Percentiles rank a stretch among this genome's conserved stretches.
phyloP scores from a whole-genome alignment of 2,113 vertebrate species.

The Bombycilla garrulus region DNA sequence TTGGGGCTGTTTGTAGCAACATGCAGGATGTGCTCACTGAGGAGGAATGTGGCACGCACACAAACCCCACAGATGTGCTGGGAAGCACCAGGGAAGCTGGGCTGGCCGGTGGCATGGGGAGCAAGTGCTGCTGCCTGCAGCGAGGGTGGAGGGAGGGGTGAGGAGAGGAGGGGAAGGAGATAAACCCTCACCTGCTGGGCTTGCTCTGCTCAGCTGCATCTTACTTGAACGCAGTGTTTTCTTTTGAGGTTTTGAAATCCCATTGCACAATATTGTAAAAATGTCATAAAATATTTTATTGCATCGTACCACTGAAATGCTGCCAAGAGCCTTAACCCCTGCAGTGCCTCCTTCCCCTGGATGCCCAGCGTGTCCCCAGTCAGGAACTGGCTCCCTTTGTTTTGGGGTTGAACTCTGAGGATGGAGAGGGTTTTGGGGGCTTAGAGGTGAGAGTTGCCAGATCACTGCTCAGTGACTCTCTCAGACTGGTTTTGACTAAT shows the following conservation, averaged over 20 bases:
- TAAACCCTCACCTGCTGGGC: constrained; percentile 13
- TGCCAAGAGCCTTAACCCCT: constrained; percentile 52
- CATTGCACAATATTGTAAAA: constrained; percentile 52
- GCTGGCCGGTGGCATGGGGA: not conserved
- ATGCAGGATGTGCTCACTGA: constrained; percentile 61
- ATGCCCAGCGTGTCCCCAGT: not conserved
- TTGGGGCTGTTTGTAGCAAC: constrained; percentile 74
- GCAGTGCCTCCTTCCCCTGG: not conserved
- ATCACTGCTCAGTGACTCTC: not conserved
- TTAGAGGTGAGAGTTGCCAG: not conserved
- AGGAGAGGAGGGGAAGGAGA: not conserved
- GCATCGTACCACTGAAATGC: not conserved
- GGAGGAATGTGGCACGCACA: constrained; percentile 55
- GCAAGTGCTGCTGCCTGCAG: not conserved
- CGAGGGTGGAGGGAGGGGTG: not conserved
- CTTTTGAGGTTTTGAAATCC: not conserved
- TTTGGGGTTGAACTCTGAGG: not conserved
- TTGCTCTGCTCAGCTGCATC: not conserved
- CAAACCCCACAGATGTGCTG: constrained; percentile 67
- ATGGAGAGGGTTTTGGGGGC: not conserved
- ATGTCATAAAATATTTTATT: constrained; percentile 50
- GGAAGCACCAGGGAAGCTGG: not conserved
- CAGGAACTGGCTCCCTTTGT: not conserved
- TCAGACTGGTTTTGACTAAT: not conserved
- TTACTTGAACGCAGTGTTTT: not conserved